Conservation (phyloP, 2,113 vertebrate species). For the Tinamus guttatus region DNA sequence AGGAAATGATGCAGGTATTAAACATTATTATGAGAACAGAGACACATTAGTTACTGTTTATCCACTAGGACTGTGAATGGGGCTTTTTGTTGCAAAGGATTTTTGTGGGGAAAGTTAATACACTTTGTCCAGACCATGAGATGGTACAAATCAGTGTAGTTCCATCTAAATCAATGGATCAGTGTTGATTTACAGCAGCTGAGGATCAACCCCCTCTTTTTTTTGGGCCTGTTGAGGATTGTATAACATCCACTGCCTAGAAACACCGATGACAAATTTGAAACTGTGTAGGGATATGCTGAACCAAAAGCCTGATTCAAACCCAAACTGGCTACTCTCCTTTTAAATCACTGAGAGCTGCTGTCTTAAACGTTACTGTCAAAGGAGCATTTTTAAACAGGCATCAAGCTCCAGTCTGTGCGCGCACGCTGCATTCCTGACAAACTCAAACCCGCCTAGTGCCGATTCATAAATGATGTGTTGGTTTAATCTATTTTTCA, state of each 20-base stretch:
- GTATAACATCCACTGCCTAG: conserved; percentile 49
- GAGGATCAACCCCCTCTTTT: conserved; percentile 53
- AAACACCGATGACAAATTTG: conserved; percentile 72
- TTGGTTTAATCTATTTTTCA: conserved; percentile 86
- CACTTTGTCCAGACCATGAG: conserved; percentile 64
- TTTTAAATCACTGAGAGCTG: conserved; percentile 70
- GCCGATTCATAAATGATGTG: conserved; percentile 81
- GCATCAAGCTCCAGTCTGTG: conserved; percentile 59
- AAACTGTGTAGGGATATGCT: conserved; percentile 55
- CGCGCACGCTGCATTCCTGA: conserved; percentile 64
- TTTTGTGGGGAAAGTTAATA: conserved; percentile 67
- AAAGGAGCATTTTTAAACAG: conserved; percentile 68
- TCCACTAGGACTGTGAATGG: conserved; percentile 52
- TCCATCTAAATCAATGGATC: conserved; percentile 71
- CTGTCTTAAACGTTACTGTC: conserved; percentile 73
- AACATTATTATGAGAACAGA: conserved; percentile 67
- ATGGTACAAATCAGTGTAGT: conserved; percentile 70
- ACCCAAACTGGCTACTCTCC: conserved; percentile 70
- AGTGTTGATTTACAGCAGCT: conserved; percentile 70
- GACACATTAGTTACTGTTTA: conserved; percentile 66
- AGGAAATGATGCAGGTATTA: conserved; percentile 74
- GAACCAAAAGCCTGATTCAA: conserved; percentile 65
- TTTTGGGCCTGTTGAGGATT: conserved; percentile 51
- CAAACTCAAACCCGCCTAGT: conserved; percentile 58
- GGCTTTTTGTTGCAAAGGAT: conserved; percentile 68